These are phyloP conservation scores for Acrocephalus arundinaceus DNA, from an alignment of 2,113 vertebrate genomes.

Conservation along the genomic window DNA sequence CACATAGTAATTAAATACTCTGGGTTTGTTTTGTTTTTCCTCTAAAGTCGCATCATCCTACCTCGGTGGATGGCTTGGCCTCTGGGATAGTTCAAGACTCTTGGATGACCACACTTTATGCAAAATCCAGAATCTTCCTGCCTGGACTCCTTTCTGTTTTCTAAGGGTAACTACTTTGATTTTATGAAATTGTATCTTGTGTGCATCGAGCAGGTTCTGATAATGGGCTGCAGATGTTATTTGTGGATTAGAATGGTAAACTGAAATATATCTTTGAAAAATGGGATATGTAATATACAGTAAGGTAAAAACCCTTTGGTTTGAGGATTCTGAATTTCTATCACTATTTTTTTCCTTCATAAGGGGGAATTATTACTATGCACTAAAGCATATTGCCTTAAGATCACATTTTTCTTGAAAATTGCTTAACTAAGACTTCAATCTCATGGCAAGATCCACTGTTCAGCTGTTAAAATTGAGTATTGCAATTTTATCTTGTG, in stretches of 20 bases:
- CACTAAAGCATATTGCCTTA: background rate
- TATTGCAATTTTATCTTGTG: background rate
- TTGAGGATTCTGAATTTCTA: background rate
- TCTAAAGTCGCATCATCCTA: slow-evolving; percentile 24
- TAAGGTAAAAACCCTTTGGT: background rate
- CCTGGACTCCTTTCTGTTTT: slow-evolving; percentile 32
- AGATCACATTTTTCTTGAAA: background rate
- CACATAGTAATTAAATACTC: background rate
- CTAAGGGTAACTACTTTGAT: slow-evolving; percentile 58
- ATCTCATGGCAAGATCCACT: rapidly evolving
- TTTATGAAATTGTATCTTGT: background rate
- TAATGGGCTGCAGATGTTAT: background rate
- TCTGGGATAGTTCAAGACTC: background rate
- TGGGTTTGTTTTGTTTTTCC: background rate
- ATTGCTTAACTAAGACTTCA: background rate
- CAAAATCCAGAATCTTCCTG: slow-evolving; percentile 61
- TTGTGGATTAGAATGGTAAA: background rate
- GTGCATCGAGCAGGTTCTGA: background rate
- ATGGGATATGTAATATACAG: rapidly evolving
- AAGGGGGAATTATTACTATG: background rate
- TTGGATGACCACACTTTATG: slow-evolving; percentile 56
- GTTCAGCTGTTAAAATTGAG: background rate
- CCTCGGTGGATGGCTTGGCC: slow-evolving; percentile 37
- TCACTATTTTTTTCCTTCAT: background rate
- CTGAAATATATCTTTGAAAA: background rate